Base-by-base conservation (phyloP, 2,888 invertebrate genomes). In the Priocnemis perturbator region DNA sequence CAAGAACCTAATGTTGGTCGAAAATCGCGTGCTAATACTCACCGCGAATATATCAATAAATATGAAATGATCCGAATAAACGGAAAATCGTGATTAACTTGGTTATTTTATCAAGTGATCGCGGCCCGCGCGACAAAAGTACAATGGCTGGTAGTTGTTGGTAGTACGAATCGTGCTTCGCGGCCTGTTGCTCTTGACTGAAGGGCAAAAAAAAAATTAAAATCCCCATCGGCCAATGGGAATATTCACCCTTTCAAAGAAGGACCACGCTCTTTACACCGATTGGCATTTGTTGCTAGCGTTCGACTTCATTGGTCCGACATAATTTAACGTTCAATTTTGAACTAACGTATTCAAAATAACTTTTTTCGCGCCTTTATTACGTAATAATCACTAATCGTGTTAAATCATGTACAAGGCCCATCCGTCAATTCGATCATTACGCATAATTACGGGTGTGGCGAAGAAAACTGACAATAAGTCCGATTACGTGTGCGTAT, bases 151-250 rank as follows among this genome's bases (percentile, higher is more conserved):
- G 68, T 74, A 74, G 64, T 70, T 65, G 67, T 65, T 69, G 70
- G 68, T 74, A 74, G 64, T 69, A 64, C 59, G 66, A 15, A 50
- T 19, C 23, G 44, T 45, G n/a, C 47, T 61, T 61, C 37, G 14
- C 48, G 70, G 73, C 76, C 76, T 76, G 77, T 77, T 77, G 76
- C 77, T 77, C 64, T 20, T 63, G 53, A 67, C 67, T 64, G 64
- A 48, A 64, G 63, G 62, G 60, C 67, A 65, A 70, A 71, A 64
- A 73, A 37, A 73, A 73, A 71, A 71, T 65, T 64, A 55, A 64
- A 59, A 72, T 74, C 72, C 63, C 55, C 21, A 57, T 68, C 69
- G 52, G 52, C 76, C 77, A 76, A 76, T 71, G 53, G 71, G 60
- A 63, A 55, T 53, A 21, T 50, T 48, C 55, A 64, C 26, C 15